Evolutionary conservation across 2,888 invertebrate genomes (phyloP).

Genomic region (Leptothorax acervorum): DNA sequence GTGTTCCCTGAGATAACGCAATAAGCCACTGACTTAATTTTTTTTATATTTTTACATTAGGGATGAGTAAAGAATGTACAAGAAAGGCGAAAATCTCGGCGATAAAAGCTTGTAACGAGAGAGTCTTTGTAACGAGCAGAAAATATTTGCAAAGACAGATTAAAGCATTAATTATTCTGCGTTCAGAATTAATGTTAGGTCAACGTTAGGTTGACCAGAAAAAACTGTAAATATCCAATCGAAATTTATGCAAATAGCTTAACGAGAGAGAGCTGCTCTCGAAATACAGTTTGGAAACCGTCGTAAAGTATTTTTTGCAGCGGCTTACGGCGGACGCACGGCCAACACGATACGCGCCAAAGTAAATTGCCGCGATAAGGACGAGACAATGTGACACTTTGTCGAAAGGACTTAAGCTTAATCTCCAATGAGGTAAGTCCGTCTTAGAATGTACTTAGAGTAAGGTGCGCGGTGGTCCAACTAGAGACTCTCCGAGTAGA

Average conservation of each 20-base stretch:
- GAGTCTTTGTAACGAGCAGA: not conserved
- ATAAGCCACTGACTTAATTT: not conserved
- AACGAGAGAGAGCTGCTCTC: not conserved
- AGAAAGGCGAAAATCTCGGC: not conserved
- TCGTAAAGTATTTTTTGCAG: conserved; percentile 47
- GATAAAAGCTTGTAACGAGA: not conserved
- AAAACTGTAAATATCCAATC: not conserved
- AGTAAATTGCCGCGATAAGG: conserved; percentile 80
- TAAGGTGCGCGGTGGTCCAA: conserved; percentile 27
- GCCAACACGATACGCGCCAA: conserved; percentile 54
- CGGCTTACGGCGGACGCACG: conserved; percentile 48
- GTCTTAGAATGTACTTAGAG: conserved; percentile 68
- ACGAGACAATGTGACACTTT: conserved; percentile 80
- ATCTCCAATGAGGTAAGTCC: conserved; percentile 77
- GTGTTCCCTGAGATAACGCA: not conserved
- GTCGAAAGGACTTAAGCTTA: conserved; percentile 79
- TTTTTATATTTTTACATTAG: conserved; percentile 14
- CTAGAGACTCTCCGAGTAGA: conserved; percentile 3
- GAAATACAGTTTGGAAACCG: not conserved
- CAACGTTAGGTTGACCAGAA: not conserved
- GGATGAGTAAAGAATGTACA: not conserved
- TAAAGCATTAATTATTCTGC: not conserved
- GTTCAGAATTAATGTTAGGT: not conserved
- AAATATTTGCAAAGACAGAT: not conserved
- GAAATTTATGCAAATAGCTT: not conserved